phyloP scores from a whole-genome alignment of 2,888 invertebrate genomes.

The Bhutanitis thaidina region DNA sequence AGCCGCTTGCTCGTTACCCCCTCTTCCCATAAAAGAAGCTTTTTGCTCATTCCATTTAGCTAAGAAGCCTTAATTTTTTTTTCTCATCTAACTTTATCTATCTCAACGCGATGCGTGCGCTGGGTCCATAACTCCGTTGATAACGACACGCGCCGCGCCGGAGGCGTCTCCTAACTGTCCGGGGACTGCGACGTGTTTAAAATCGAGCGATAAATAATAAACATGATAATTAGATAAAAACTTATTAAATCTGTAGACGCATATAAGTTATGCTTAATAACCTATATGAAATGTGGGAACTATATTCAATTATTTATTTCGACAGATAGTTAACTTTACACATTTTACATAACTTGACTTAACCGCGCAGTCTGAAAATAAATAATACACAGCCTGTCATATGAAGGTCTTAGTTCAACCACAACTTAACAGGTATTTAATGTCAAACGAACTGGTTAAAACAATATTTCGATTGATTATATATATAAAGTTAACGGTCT shows the following conservation, averaged over 20 bases:
- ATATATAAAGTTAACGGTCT: too few species aligned
- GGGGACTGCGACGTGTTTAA: slow-evolving; percentile 36
- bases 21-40: too few species aligned
- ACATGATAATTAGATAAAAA: slow-evolving; percentile 10
- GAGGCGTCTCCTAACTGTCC: slow-evolving; percentile 39
- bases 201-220: slow-evolving; percentile 22
- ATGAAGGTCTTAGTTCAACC: too few species aligned
- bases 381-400: too few species aligned
- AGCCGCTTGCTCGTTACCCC: too few species aligned
- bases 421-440: too few species aligned
- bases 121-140: slow-evolving; percentile 43
- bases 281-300: neutral
- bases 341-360: too few species aligned
- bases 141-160: slow-evolving; percentile 37
- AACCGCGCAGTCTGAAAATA: too few species aligned
- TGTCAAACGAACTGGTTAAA: too few species aligned
- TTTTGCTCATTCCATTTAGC: too few species aligned
- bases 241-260: neutral
- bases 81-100: slow-evolving; percentile 31
- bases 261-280: neutral
- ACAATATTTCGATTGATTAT: too few species aligned
- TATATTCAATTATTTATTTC: neutral
- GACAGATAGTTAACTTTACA: neutral
- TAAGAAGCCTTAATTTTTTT: too few species aligned
- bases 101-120: slow-evolving; percentile 32